phyloP scores from a whole-genome alignment of 2,888 invertebrate genomes.

The Eilema depressum region DNA sequence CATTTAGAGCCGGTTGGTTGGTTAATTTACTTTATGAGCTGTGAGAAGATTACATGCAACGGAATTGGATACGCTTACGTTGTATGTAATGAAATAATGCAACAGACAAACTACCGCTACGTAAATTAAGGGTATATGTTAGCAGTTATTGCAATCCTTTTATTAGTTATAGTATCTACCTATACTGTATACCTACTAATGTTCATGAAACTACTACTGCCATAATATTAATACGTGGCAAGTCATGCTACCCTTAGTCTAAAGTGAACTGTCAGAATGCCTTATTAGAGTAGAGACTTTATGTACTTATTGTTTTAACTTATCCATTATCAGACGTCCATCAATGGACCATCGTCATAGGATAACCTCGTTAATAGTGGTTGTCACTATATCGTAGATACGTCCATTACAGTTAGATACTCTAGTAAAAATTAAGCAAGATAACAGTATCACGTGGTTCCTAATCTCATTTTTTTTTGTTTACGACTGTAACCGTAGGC shows the following conservation, averaged over 20 bases:
- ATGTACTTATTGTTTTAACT: no score
- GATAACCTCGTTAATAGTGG: not conserved
- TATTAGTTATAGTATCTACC: not conserved
- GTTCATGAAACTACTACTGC: no score
- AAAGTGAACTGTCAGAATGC: not conserved
- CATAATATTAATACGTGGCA: no score
- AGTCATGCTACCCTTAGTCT: not conserved
- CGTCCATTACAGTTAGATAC: not conserved
- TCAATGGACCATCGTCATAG: not conserved
- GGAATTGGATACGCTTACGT: conserved; percentile 53
- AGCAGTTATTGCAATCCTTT: not conserved
- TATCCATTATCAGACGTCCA: not conserved
- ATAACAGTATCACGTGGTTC: not conserved
- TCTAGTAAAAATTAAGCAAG: not conserved
- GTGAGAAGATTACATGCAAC: conserved; percentile 54
- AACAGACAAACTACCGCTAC: not conserved
- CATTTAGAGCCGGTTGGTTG: conserved; percentile 36
- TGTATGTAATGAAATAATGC: conserved; percentile 35
- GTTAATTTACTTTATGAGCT: conserved; percentile 67
- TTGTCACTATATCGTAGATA: conserved; percentile 1
- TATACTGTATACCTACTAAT: no score
- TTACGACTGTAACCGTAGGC: not conserved
- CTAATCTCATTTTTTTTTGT: not conserved
- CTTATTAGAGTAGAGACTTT: not conserved
- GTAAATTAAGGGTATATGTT: not conserved